Evolutionary conservation across 2,113 vertebrate species (phyloP).

Genomic region (Athene cunicularia): DNA sequence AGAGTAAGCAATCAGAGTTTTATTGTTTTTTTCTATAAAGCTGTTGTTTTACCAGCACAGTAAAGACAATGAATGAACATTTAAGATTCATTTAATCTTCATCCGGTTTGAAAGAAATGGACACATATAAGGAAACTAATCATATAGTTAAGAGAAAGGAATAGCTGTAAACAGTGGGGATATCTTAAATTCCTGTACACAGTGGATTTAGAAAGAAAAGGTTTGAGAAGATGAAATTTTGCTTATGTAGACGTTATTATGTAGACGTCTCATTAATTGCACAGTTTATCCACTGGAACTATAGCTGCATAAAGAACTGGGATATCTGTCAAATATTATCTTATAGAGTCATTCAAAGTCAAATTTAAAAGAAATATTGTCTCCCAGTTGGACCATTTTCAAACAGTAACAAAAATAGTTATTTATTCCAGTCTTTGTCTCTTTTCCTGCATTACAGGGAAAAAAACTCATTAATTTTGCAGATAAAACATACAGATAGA

Average conservation of each 20-base stretch:
- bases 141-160: background rate
- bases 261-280: background rate
- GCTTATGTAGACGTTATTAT: background rate
- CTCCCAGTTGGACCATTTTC: background rate
- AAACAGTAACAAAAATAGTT: background rate
- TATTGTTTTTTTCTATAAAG: background rate
- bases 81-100: conserved; percentile 2
- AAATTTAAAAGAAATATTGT: conserved; percentile 22
- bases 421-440: conserved; percentile 24
- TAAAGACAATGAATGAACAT: background rate
- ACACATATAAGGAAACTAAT: background rate
- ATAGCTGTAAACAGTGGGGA: background rate
- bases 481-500: background rate
- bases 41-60: background rate
- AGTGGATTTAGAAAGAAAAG: background rate
- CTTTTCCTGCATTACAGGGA: background rate
- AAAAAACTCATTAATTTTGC: background rate
- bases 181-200: background rate
- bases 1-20: background rate
- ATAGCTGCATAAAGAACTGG: background rate
- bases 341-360: background rate
- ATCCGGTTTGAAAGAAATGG: background rate
- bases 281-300: background rate
- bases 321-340: background rate
- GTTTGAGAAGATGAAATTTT: background rate